Evolutionary conservation across 1,140 invertebrate species (phyloP).

Genomic region (Anoplophora glabripennis): DNA sequence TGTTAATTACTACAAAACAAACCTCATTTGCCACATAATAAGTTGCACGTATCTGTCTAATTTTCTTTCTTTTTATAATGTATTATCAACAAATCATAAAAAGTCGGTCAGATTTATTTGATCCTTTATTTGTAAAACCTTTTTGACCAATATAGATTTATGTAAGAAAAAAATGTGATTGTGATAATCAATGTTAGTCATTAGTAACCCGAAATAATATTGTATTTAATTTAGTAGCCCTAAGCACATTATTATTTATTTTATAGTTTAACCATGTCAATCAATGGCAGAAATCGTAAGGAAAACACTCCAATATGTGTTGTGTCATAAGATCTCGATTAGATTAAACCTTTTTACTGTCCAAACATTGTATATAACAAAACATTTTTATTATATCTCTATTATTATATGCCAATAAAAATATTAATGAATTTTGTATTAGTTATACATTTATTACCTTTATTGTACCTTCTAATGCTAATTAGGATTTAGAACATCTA

Average conservation of each 20-base stretch:
- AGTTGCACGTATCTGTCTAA: no score
- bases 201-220: neutral
- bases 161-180: constrained; percentile 19
- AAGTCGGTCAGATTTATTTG: neutral
- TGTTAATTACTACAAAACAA: no score
- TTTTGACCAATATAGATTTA: constrained; percentile 15
- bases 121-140: neutral
- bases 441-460: no score
- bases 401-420: constrained; percentile 9
- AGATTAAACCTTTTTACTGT: constrained; percentile 13
- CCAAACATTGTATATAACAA: constrained; percentile 13
- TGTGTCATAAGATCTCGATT: constrained; percentile 14
- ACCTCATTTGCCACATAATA: no score
- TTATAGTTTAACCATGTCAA: constrained; percentile 24
- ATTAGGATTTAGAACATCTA: no score
- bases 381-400: constrained; percentile 9
- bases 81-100: no score
- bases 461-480: no score
- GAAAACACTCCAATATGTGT: constrained; percentile 36
- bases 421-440: no score
- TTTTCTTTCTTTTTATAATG: no score
- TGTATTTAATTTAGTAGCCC: neutral
- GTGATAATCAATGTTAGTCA: constrained; percentile 11
- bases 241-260: constrained; percentile 12
- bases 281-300: constrained; percentile 30